These are phyloP conservation scores for Patagioenas fasciata DNA, from an alignment of 2,113 vertebrate species.

Conservation along the genomic window DNA sequence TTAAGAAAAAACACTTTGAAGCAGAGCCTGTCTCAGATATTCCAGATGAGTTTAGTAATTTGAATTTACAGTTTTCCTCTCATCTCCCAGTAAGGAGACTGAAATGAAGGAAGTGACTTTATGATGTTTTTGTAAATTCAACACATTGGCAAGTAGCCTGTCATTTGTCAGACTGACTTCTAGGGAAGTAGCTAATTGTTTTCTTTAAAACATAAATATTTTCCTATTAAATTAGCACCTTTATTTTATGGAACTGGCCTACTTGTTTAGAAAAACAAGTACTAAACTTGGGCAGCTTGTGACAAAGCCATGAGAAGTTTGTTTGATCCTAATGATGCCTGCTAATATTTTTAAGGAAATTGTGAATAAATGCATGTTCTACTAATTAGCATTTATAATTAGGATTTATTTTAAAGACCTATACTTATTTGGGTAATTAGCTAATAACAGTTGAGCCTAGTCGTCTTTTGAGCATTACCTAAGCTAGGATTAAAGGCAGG, in stretches of 20 bases:
- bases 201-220: not conserved
- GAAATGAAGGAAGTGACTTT: not conserved
- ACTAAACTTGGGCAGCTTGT: not conserved
- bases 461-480: not conserved
- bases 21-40: not conserved
- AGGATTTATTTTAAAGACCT: not conserved
- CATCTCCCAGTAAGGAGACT: not conserved
- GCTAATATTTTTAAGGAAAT: not conserved
- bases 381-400: not conserved
- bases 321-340: not conserved
- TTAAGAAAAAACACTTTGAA: not conserved
- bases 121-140: not conserved
- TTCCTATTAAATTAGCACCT: not conserved
- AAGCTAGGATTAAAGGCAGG: not conserved
- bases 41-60: not conserved
- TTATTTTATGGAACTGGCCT: not conserved
- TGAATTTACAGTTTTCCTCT: not conserved
- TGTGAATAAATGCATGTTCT: not conserved
- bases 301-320: not conserved
- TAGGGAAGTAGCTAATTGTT: not conserved
- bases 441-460: not conserved
- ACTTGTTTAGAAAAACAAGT: not conserved
- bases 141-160: not conserved
- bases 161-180: not conserved
- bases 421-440: not conserved